phyloP scores from a whole-genome alignment of 2,797 vertebrate genomes.

The Orestias chungarensis region DNA sequence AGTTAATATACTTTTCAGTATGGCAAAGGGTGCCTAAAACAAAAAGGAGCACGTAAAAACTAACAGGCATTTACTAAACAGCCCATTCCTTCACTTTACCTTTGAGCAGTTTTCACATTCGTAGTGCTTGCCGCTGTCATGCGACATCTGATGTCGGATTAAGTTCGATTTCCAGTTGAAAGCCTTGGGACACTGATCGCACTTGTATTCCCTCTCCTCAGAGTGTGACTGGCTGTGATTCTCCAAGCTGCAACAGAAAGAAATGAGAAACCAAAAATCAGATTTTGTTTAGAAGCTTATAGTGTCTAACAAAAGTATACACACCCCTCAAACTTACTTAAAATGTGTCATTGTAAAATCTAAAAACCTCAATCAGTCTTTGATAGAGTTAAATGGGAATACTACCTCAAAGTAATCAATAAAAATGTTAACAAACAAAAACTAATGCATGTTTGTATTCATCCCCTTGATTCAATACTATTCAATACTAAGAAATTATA shows the following conservation, averaged over 20 bases:
- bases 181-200: slow-evolving; percentile 98
- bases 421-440: too few relatives aligned
- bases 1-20: slow-evolving; percentile 63
- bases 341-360: not conserved
- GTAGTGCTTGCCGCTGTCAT: slow-evolving; percentile 99
- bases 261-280: slow-evolving; percentile 10
- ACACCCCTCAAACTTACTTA: not conserved
- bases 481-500: too few relatives aligned
- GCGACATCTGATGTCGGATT: slow-evolving; percentile 99
- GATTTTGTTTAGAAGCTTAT: not conserved
- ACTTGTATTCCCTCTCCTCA: slow-evolving; percentile 98
- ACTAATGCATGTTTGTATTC: too few relatives aligned
- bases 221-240: slow-evolving; percentile 93
- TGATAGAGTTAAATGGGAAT: too few relatives aligned
- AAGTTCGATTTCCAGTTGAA: slow-evolving; percentile 99
- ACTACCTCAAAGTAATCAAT: too few relatives aligned
- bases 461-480: too few relatives aligned
- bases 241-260: slow-evolving; percentile 86
- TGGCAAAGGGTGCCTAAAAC: not conserved
- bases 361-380: too few relatives aligned
- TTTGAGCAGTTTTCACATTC: slow-evolving; percentile 99
- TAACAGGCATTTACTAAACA: not conserved
- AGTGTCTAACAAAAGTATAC: not conserved
- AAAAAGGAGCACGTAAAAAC: not conserved
- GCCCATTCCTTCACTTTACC: slow-evolving; percentile 90